Evolutionary conservation across 2,797 vertebrate species (phyloP).

Genomic region (Micropoecilia bifurca): DNA sequence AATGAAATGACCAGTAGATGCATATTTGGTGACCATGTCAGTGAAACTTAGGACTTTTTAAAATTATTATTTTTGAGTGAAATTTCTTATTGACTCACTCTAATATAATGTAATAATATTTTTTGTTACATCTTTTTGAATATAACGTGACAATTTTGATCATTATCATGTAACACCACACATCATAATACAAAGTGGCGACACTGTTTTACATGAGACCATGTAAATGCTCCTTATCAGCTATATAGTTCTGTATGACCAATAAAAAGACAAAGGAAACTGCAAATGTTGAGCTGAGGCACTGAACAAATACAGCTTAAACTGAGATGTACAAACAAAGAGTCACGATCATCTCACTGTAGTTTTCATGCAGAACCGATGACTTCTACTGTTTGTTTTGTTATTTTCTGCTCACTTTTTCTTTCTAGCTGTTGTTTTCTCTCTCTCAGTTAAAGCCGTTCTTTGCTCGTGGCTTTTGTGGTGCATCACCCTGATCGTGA

Average conservation of each 20-base stretch:
- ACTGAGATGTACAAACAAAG: slow-evolving; percentile 28
- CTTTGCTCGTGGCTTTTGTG: slow-evolving; percentile 11
- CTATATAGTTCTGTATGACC: too few relatives aligned
- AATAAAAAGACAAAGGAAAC: neutral
- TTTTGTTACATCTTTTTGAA: neutral
- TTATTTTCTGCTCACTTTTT: slow-evolving; percentile 16
- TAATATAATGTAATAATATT: neutral
- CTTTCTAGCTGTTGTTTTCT: neutral
- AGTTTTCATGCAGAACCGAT: slow-evolving; percentile 5
- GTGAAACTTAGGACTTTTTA: neutral
- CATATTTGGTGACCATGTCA: neutral
- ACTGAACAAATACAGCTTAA: slow-evolving; percentile 32
- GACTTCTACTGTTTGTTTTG: slow-evolving; percentile 27
- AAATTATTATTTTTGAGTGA: neutral
- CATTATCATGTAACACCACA: neutral
- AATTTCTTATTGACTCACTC: neutral
- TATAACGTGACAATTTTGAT: neutral
- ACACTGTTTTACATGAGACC: neutral
- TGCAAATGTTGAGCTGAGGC: slow-evolving; percentile 7
- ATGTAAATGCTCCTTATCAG: neutral
- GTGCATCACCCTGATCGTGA: slow-evolving; percentile 4
- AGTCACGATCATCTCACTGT: slow-evolving; percentile 23
- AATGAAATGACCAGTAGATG: neutral
- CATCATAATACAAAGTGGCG: neutral
- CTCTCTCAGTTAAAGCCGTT: neutral